Base-by-base conservation (phyloP, 1,140 invertebrate genomes). In the Armadillidium nasatum region DNA sequence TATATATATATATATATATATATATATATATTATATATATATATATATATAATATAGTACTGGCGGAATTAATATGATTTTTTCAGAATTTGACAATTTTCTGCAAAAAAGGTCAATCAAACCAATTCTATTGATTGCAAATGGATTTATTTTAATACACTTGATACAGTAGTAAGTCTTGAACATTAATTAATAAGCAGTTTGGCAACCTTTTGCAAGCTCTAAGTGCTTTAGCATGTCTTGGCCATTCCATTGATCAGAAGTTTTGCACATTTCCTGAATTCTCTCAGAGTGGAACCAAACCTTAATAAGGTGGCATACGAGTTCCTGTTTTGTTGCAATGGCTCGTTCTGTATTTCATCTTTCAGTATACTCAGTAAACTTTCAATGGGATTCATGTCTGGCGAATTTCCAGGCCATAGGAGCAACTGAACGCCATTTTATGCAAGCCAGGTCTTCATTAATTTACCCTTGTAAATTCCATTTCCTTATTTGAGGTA, bases 21-120 rank as follows among this genome's bases (percentile, higher is more conserved):
- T 33, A 33, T 33, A 33, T 33, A 33, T 33, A 33, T 33, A 33
- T n/a, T 33, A 33, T 33, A 33, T 33, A 33, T 33, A 33, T 33
- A 33, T 33, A 33, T 33, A 33, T 33, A 33, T 33, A 33, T 33
- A 33, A 33, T 33, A 33, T 33, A 33, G 85, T 67, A 87, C 86
- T 86, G 76, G 21, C 60, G 21, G 1, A 66, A 7, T 66, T 22
- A 66, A 3, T 1, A 3, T 1, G 60, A 66, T 66, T 66, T 66
- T 66, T 66, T 66, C 7, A 3, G 4, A 66, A 66, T 66, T 66
- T 66, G 60, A 66, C 60, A 66, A 3, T 66, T 66, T 66, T 4
- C 60, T 66, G 1, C n/a, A n/a, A n/a, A 66, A 66, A 66, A n/a
- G 15, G 15, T n/a, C 21, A n/a, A 66, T n/a, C 4, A n/a, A 66